Conservation (phyloP, 2,888 invertebrate species). For the Athalia circularis region DNA sequence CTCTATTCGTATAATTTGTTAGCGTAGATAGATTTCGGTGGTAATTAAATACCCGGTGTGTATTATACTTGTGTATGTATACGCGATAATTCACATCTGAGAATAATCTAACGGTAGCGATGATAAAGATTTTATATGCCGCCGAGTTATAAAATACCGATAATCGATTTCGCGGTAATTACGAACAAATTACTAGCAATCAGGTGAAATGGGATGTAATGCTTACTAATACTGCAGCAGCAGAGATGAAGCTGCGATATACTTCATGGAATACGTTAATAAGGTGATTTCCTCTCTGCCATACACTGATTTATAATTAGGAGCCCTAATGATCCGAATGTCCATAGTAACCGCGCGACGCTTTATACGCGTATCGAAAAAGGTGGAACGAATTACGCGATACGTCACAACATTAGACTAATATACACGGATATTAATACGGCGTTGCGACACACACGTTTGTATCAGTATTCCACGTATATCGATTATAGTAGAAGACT, state of each 20-base stretch:
- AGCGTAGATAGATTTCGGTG: too few species aligned
- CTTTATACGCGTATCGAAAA: slow-evolving; percentile 61
- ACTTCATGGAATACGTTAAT: slow-evolving; percentile 68
- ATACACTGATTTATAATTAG: slow-evolving; percentile 51
- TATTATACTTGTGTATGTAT: too few species aligned
- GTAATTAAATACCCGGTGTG: too few species aligned
- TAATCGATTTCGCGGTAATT: slow-evolving; percentile 61
- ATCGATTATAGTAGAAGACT: slow-evolving; percentile 16
- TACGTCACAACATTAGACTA: background rate
- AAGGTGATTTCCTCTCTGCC: slow-evolving; percentile 59
- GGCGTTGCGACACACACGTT: background rate
- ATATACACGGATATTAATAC: too few species aligned
- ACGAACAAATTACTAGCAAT: slow-evolving; percentile 66
- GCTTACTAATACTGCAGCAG: too few species aligned
- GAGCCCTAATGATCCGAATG: slow-evolving; percentile 57
- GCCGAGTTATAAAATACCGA: slow-evolving; percentile 54
- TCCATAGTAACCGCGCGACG: slow-evolving; percentile 49
- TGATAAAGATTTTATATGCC: background rate
- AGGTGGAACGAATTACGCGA: slow-evolving; percentile 23
- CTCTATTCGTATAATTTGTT: too few species aligned
- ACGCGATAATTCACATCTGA: too few species aligned
- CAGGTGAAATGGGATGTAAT: slow-evolving; percentile 61
- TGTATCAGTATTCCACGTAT: background rate
- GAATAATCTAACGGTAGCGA: slow-evolving; percentile 26
- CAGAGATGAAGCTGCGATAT: slow-evolving; percentile 45